Conservation (phyloP, 2,888 invertebrate genomes). For the Sialis fuliginosa region DNA sequence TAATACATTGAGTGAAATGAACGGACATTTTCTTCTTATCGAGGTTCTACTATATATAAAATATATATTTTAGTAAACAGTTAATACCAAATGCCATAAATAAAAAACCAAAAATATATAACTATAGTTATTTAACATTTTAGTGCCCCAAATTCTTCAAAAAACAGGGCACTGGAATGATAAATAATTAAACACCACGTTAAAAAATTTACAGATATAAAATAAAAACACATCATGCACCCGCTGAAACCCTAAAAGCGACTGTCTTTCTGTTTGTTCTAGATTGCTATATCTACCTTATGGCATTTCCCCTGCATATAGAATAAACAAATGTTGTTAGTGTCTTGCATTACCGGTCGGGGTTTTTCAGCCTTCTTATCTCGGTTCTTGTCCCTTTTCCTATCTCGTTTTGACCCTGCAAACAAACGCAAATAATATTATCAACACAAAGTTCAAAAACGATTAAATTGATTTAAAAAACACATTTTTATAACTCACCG, state of each 20-base stretch:
- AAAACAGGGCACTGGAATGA: too few species aligned
- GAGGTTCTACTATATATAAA: too few species aligned
- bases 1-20: too few species aligned
- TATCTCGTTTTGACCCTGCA: constrained; percentile 8
- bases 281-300: constrained; percentile 25
- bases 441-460: background rate
- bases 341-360: constrained; percentile 36
- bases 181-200: too few species aligned
- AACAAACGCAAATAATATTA: background rate
- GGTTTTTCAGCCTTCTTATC: constrained; percentile 15
- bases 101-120: too few species aligned
- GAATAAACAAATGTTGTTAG: constrained; percentile 62
- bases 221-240: background rate
- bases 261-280: background rate
- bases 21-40: too few species aligned
- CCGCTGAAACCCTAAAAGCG: background rate
- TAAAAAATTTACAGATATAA: too few species aligned
- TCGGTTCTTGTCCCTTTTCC: constrained; percentile 4
- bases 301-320: constrained; percentile 82
- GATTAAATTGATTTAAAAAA: background rate
- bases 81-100: too few species aligned
- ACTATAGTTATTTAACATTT: too few species aligned
- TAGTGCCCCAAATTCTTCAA: too few species aligned
- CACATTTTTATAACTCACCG: constrained; percentile 1
- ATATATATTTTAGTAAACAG: too few species aligned